Percentiles rank a stretch among this genome's conserved stretches.
Conservation (phyloP, 1,140 invertebrate species). For the Sinonovacula constricta region DNA sequence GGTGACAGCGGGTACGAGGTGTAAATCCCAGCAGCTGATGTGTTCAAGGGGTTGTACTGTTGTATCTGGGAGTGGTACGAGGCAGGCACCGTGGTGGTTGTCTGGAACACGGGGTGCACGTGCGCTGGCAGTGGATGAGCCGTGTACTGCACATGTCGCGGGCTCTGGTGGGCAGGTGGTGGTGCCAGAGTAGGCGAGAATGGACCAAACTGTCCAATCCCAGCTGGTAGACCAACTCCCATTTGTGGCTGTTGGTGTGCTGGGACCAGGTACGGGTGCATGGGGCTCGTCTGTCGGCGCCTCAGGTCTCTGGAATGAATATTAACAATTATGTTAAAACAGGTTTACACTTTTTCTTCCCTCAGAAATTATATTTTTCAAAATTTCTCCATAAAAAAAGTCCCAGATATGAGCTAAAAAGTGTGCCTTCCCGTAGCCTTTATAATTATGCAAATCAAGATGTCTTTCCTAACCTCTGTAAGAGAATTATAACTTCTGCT, state of each 20-base stretch:
- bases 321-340: background rate
- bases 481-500: background rate
- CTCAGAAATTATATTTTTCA: too few species aligned
- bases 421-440: too few species aligned
- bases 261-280: conserved; percentile 74
- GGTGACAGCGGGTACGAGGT: conserved; percentile 75
- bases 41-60: conserved; percentile 65
- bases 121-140: conserved; percentile 91
- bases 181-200: conserved; percentile 84
- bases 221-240: conserved; percentile 66
- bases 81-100: conserved; percentile 67
- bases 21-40: conserved; percentile 66
- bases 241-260: conserved; percentile 74
- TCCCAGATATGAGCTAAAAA: too few species aligned
- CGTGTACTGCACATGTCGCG: conserved; percentile 86
- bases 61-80: conserved; percentile 79
- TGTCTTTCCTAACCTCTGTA: too few species aligned
- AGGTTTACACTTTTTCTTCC: too few species aligned
- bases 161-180: conserved; percentile 91
- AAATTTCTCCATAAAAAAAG: too few species aligned
- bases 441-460: too few species aligned
- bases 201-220: conserved; percentile 73
- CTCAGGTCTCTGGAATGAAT: conserved; percentile 67
- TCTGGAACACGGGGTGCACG: conserved; percentile 85
- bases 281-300: conserved; percentile 65